Evolutionary conservation across 2,888 invertebrate species (phyloP), one percentile per base, ranked within the genome.

Genomic region (Chorisops tibialis): DNA sequence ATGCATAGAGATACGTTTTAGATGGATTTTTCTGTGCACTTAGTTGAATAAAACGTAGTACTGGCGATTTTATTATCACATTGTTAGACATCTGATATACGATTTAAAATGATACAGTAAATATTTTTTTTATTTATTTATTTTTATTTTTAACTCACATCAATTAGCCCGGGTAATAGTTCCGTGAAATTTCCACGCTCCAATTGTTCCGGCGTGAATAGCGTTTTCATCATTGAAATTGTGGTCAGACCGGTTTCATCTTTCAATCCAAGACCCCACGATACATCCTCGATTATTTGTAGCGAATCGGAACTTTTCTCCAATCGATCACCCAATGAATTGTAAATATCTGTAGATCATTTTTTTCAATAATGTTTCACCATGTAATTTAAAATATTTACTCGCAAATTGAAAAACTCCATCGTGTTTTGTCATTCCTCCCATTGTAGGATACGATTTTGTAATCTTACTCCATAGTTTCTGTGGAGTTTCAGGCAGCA

Each of bases 381-480:
- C 18, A 22, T 19, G 37, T 39, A 38, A 11, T 35, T 30, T 22
- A 12, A 35, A 48, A 47, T 9, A 30, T 50, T 70, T 68, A 81
- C 81, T 70, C 62, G 78, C 77, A 52, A 79, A 66, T 16, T 78
- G 69, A 67, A 79, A 80, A 12, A 78, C 72, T 1, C 81, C 81
- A 67, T 81, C 81, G 64, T 80, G 75, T 66, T 78, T 77, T 0
- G 80, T 80, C 9, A 79, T 75, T 3, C 81, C 81, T 12, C 76
- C 75, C 72, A 81, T 73, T 45, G 80, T 69, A 0, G 75, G 50
- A 74, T 70, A 62, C 67, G 69, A 41, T 56, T 64, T 60, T 3
- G 71, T 69, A 16, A 69, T 69, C n/a, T 41, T 63, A 16, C 48
- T 48, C 37, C 62, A 51, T 21, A 68, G 61, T 35, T 67, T 62